A percentile compares a stretch with the other conserved stretches of the same genome.
These are phyloP conservation scores for Etheostoma nigrum DNA, from an alignment of 2,797 vertebrate species.

Conservation along the genomic window DNA sequence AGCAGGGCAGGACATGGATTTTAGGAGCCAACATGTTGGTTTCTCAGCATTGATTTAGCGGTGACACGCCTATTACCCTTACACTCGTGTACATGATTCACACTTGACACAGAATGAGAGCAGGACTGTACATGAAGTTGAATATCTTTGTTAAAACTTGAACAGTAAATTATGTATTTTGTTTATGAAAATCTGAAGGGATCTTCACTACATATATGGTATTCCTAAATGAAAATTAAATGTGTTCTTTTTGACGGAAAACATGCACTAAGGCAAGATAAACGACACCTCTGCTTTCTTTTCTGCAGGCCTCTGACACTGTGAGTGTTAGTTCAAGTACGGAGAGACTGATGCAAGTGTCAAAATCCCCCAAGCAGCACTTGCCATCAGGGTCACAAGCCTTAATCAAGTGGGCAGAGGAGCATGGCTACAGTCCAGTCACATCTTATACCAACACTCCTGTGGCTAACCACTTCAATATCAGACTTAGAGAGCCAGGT, in stretches of 20 bases:
- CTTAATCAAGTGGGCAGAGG: conserved; percentile 91
- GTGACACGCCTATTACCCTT: conserved; percentile 59
- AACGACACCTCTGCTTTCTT: conserved; percentile 18
- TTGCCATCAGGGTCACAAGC: conserved; percentile 88
- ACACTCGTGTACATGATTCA: conserved; percentile 52
- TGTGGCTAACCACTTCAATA: conserved; percentile 91
- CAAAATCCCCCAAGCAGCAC: conserved; percentile 71
- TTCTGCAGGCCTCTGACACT: conserved; percentile 91
- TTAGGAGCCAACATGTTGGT: conserved; percentile 56
- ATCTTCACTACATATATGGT: neutral
- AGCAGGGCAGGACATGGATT: conserved; percentile 69
- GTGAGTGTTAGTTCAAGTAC: conserved; percentile 87
- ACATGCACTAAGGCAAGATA: neutral
- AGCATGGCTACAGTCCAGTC: conserved; percentile 85
- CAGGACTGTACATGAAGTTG: conserved; percentile 63
- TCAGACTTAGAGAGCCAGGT: conserved; percentile 91
- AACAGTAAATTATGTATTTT: conserved; percentile 34
- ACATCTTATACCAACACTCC: conserved; percentile 93
- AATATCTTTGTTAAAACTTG: conserved; percentile 16
- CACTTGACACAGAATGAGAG: conserved; percentile 24
- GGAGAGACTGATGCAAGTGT: conserved; percentile 85
- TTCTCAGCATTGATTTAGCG: conserved; percentile 70
- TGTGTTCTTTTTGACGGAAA: conserved; percentile 8
- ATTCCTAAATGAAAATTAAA: neutral
- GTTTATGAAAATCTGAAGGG: conserved; percentile 10